Conservation (phyloP, 2,888 invertebrate genomes). For the Girardia tigrina region DNA sequence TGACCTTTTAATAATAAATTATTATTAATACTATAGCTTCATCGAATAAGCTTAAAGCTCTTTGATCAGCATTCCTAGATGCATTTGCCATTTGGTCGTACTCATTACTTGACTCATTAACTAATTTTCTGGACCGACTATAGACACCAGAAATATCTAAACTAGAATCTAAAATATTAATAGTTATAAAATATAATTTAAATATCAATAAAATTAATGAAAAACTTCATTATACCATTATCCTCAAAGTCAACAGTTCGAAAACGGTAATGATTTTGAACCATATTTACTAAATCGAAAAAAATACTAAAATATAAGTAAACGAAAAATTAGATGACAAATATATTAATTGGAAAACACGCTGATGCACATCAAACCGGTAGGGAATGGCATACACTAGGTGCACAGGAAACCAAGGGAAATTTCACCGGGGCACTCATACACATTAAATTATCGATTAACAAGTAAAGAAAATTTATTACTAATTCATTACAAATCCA, state of each 20-base stretch:
- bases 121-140: neutral
- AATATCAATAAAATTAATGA: neutral
- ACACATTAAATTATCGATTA: conserved; percentile 1
- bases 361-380: neutral
- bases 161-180: neutral
- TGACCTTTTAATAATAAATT: too few relatives aligned
- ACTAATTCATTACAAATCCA: too few relatives aligned
- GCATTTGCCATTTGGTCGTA: neutral
- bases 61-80: neutral
- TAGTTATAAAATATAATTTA: neutral
- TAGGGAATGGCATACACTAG: neutral
- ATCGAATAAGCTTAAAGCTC: neutral
- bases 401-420: neutral
- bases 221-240: neutral
- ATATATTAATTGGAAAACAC: neutral
- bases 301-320: neutral
- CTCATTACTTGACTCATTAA: neutral
- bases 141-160: neutral
- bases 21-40: neutral
- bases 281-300: conserved; percentile 10
- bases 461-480: neutral
- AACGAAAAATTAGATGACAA: neutral
- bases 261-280: neutral
- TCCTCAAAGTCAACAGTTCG: neutral
- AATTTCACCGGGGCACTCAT: too few relatives aligned